Evolutionary conservation across 2,797 vertebrate species (phyloP).

Genomic region (Pteropus rufus): DNA sequence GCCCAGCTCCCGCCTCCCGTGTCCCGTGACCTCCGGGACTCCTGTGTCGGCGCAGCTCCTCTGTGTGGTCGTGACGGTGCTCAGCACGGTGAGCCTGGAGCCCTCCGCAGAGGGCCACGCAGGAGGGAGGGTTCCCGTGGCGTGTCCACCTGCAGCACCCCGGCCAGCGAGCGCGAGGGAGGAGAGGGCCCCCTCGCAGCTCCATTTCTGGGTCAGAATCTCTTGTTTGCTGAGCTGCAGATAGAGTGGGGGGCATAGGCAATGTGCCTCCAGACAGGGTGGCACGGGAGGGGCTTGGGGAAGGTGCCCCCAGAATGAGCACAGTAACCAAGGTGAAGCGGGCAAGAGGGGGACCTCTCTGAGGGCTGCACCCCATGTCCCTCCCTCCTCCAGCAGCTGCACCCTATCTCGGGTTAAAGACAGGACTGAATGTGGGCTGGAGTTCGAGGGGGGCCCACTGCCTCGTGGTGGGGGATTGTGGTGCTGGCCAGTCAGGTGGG

Average conservation of each 20-base stretch:
- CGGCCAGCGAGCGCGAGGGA: neutral
- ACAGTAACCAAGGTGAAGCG: fast-evolving
- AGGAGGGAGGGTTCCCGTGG: neutral
- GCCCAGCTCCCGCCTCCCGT: neutral
- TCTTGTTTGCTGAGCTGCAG: neutral
- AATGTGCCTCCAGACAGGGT: neutral
- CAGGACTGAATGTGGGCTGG: neutral
- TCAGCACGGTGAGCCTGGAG: neutral
- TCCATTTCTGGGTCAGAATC: neutral
- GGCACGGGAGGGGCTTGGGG: fast-evolving
- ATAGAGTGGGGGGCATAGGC: too few species aligned
- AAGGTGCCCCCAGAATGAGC: neutral
- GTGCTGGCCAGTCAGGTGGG: fast-evolving
- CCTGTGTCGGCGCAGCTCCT: neutral
- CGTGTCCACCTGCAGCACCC: neutral
- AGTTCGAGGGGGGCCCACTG: neutral
- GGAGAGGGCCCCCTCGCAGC: fast-evolving
- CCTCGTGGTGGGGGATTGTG: neutral
- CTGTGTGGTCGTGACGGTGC: slow-evolving; percentile 1
- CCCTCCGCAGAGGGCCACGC: neutral
- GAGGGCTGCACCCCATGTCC: neutral
- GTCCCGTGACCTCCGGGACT: neutral
- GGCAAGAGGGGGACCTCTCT: neutral
- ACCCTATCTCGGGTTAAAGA: neutral
- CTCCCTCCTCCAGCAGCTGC: fast-evolving